Percentiles rank a stretch among this genome's conserved stretches.
phyloP scores from a whole-genome alignment of 2,888 invertebrate species.

The Strigamia transsilvanica region DNA sequence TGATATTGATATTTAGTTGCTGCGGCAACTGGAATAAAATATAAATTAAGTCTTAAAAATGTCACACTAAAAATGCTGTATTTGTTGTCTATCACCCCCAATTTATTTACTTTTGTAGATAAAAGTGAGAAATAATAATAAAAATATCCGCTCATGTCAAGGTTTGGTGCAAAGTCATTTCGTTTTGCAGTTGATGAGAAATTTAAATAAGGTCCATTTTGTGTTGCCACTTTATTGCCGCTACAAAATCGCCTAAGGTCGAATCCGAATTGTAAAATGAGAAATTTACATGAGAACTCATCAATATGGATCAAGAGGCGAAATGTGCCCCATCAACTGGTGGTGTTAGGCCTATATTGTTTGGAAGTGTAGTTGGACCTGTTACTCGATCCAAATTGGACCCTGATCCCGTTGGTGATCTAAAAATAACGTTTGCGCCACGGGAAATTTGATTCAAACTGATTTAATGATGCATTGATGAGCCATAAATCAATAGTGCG shows the following conservation, averaged over 20 bases:
- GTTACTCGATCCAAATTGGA: constrained; percentile 30
- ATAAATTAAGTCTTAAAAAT: neutral
- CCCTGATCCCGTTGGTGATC: neutral
- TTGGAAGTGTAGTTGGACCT: neutral
- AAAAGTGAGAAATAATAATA: neutral
- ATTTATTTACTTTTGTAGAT: neutral
- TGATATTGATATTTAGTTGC: neutral
- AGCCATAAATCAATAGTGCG: neutral
- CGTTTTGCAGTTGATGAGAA: constrained; percentile 27
- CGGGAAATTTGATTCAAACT: constrained; percentile 4
- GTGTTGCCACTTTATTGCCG: constrained; percentile 35
- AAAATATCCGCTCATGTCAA: neutral
- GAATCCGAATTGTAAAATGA: constrained; percentile 22
- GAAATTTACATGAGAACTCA: constrained; percentile 16
- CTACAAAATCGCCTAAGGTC: constrained; percentile 34
- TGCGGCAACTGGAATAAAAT: neutral
- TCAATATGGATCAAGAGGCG: constrained; percentile 33
- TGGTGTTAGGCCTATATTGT: constrained; percentile 30
- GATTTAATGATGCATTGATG: constrained; percentile 9
- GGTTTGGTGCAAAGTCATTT: constrained; percentile 39
- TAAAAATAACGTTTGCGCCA: constrained; percentile 7
- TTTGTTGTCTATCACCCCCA: no score
- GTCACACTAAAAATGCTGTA: no score
- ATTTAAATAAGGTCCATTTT: constrained; percentile 25
- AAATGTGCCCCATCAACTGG: constrained; percentile 31